Base-by-base conservation (phyloP, 2,113 vertebrate genomes). In the Mobula hypostoma region DNA sequence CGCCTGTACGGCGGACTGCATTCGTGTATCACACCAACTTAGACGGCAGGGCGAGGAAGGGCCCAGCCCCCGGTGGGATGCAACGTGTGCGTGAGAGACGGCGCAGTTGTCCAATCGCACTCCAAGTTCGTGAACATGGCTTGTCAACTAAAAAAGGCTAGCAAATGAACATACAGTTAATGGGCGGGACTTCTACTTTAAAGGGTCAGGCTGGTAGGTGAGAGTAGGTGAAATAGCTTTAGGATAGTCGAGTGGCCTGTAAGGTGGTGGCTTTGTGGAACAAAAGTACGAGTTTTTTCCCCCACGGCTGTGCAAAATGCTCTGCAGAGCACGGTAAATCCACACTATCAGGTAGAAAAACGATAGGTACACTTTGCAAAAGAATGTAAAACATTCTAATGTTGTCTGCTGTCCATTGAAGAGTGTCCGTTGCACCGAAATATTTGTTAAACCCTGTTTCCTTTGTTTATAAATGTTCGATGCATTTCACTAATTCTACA, bases 11-110 rank as follows among this genome's bases (percentile, higher is more conserved):
- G 90, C 5, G 66, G 68, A 12, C 36, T 19, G 17, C 17, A 56
- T 56, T 21, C 14, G 32, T 7, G 32, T 12, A n/a, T 32, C 88
- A 36, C 17, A 70, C n/a, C 32, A 91, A 91, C 66, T 72, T 40
- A 2, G 90, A 27, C 32, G 9, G 63, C 78, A 87, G 21, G 70
- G 24, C 63, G 94, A n/a, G 88, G 56, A 32, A 94, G 95, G 95
- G 95, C 96, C 96, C 96, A 95, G 94, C 95, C 95, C 96, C 96
- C 96, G 95, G 95, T 97, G 96, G 97, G 96, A 85, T 78, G 95
- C 40, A 24, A 97, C 96, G 95, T 95, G 95, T 80, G 94, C 94
- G 17, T 2, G 63, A 77, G 15, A 95, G 96, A 97, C 94, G 1
- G 94, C 94, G 14, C 4, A 17, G 0, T 94, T 72, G 79, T 29